A percentile compares a stretch with the other conserved stretches of the same genome.
Conservation (phyloP, 2,113 vertebrate genomes). For the Oostethus manadensis region DNA sequence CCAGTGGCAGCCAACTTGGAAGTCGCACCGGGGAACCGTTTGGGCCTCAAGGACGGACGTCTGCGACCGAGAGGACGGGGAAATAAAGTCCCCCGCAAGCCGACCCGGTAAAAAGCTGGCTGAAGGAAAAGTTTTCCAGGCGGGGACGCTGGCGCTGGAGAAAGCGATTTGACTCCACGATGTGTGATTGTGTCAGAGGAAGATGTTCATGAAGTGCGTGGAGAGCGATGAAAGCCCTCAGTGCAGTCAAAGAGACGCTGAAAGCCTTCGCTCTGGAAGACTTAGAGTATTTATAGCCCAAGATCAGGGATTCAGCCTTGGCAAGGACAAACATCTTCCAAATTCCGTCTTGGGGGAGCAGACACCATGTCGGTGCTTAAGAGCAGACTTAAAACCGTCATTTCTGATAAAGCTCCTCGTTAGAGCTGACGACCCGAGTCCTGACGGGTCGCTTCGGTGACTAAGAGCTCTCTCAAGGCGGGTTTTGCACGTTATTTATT, state of each 20-base stretch:
- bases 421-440: neutral
- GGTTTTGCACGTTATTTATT: too few relatives aligned
- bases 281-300: constrained; percentile 24
- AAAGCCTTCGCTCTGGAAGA: neutral
- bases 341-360: constrained; percentile 23
- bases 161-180: constrained; percentile 25
- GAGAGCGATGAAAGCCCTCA: constrained; percentile 34
- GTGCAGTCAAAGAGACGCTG: constrained; percentile 22
- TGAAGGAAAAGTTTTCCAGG: constrained; percentile 33
- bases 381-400: constrained; percentile 2
- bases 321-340: constrained; percentile 11
- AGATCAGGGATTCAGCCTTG: constrained; percentile 24
- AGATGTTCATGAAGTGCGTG: constrained; percentile 25
- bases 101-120: constrained; percentile 21
- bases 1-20: neutral
- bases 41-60: neutral
- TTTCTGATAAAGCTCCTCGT: neutral
- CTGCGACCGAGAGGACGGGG: neutral
- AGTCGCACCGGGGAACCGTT: neutral
- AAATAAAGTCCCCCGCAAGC: neutral
- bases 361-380: constrained; percentile 5
- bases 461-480: too few relatives aligned
- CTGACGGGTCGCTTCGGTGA: neutral
- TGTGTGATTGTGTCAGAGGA: constrained; percentile 28
- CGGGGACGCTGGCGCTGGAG: constrained; percentile 13